phyloP scores from a whole-genome alignment of 2,797 vertebrate species.

The Notamacropus eugenii region DNA sequence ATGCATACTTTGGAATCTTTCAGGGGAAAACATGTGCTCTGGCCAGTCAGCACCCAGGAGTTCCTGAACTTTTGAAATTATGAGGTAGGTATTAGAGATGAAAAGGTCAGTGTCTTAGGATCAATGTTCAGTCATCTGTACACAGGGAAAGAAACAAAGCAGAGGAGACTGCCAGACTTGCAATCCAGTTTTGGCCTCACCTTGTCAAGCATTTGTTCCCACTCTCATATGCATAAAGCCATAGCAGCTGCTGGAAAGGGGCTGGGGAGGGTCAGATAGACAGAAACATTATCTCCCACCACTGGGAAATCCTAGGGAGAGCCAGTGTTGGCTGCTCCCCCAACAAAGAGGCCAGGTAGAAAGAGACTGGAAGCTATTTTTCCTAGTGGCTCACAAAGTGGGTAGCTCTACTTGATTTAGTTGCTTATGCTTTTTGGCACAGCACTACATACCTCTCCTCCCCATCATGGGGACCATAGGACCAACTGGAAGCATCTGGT shows the following conservation, averaged over 20 bases:
- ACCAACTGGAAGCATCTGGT: not conserved
- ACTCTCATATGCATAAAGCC: not conserved
- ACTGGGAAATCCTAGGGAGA: not conserved
- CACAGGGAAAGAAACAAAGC: not conserved
- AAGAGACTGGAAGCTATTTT: not conserved
- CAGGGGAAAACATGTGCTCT: not conserved
- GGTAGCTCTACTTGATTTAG: not conserved
- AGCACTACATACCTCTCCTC: not conserved
- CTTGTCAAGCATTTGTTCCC: not conserved
- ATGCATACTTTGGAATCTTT: not conserved
- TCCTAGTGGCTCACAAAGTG: not conserved
- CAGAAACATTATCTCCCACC: not conserved
- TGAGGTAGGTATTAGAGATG: not conserved
- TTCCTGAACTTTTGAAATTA: not conserved
- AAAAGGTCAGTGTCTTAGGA: not conserved
- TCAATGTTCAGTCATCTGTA: not conserved
- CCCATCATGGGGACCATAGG: not conserved
- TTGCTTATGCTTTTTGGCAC: not conserved
- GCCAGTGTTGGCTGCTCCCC: not conserved
- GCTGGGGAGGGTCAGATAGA: not conserved
- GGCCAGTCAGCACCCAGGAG: not conserved
- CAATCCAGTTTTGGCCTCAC: not conserved
- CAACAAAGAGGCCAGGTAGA: not conserved
- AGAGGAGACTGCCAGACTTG: not conserved
- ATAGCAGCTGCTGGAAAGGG: not conserved